phyloP scores from a whole-genome alignment of 2,113 vertebrate genomes.

The Lophius piscatorius region DNA sequence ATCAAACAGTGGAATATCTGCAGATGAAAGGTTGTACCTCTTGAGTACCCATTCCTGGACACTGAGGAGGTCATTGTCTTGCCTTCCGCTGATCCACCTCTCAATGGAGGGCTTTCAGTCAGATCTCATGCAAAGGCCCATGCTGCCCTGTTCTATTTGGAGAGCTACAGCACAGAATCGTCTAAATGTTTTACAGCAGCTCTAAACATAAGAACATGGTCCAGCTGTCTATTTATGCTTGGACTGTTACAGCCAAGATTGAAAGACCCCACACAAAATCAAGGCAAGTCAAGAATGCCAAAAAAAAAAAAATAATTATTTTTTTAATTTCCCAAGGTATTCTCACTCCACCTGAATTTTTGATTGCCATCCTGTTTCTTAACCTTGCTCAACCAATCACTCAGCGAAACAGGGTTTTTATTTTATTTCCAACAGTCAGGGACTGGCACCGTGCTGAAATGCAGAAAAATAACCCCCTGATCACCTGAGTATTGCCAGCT shows the following conservation, averaged over 20 bases:
- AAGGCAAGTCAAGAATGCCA: slow-evolving; percentile 31
- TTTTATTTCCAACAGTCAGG: slow-evolving; percentile 45
- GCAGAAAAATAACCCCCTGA: slow-evolving; percentile 81
- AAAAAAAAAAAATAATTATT: too few relatives aligned
- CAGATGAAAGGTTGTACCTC: slow-evolving; percentile 72
- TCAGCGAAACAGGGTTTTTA: slow-evolving; percentile 55
- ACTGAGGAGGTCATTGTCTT: slow-evolving; percentile 72
- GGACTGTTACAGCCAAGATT: slow-evolving; percentile 41
- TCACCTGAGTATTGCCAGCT: slow-evolving; percentile 82
- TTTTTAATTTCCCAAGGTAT: slow-evolving; percentile 44
- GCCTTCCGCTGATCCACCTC: slow-evolving; percentile 67
- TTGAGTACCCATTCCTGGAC: slow-evolving; percentile 66
- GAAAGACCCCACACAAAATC: slow-evolving; percentile 35
- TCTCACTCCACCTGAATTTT: slow-evolving; percentile 56
- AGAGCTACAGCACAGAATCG: slow-evolving; percentile 41
- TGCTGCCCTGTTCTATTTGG: slow-evolving; percentile 53
- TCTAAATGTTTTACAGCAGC: slow-evolving; percentile 59
- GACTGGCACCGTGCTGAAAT: slow-evolving; percentile 75
- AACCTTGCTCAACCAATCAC: slow-evolving; percentile 57
- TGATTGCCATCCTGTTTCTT: slow-evolving; percentile 45
- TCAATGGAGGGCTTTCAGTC: slow-evolving; percentile 67
- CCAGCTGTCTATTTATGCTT: slow-evolving; percentile 41
- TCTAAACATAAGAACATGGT: slow-evolving; percentile 41
- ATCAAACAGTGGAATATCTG: slow-evolving; percentile 75
- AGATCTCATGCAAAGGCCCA: slow-evolving; percentile 66